These are phyloP conservation scores for Dicaeum eximium DNA, from an alignment of 2,113 vertebrate genomes.

Conservation along the genomic window DNA sequence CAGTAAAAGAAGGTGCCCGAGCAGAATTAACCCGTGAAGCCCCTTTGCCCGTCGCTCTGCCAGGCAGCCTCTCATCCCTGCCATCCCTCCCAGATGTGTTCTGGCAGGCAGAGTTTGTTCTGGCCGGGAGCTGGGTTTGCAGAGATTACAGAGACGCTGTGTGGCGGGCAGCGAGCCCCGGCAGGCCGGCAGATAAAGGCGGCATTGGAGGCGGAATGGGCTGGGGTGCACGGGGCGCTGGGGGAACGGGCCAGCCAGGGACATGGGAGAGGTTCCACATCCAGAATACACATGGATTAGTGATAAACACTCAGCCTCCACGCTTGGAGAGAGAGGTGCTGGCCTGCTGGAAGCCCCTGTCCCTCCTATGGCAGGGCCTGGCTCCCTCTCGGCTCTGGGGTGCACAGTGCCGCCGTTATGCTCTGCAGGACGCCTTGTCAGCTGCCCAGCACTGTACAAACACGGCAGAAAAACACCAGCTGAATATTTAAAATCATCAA, in stretches of 20 bases:
- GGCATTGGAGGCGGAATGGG: not conserved
- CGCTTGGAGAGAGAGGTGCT: not conserved
- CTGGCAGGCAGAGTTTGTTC: conserved; percentile 2
- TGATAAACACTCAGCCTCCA: not conserved
- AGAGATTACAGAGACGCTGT: not conserved
- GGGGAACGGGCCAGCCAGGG: not conserved
- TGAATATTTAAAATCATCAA: conserved; percentile 39
- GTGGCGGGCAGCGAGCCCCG: not conserved
- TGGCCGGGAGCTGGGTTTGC: not conserved
- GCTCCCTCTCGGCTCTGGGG: not conserved
- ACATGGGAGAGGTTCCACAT: not conserved
- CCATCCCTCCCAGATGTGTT: not conserved
- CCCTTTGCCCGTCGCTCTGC: not conserved
- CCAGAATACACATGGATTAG: not conserved
- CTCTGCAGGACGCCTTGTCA: conserved; percentile 16
- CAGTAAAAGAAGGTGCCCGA: not conserved
- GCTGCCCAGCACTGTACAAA: conserved; percentile 38
- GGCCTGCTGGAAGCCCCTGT: not conserved
- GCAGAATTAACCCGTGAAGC: not conserved
- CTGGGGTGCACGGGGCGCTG: fast-evolving
- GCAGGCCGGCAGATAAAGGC: not conserved
- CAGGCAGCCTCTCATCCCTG: not conserved
- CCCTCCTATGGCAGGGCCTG: not conserved
- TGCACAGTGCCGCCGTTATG: conserved; percentile 32
- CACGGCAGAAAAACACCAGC: conserved; percentile 9